Base-by-base conservation (phyloP, 2,113 vertebrate genomes). In the Perca flavescens region DNA sequence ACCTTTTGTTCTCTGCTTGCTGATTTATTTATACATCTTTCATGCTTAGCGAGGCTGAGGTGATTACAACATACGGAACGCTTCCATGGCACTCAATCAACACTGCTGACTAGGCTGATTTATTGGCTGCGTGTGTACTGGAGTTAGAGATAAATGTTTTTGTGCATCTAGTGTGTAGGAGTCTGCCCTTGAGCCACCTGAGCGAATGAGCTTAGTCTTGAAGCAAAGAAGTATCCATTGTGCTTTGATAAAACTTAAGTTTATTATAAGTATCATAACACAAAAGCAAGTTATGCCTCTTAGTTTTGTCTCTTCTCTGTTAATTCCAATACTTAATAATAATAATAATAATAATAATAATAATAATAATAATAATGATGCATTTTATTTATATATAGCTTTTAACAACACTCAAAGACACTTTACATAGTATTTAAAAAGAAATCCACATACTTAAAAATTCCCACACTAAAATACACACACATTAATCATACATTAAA, bases 61-160 rank as follows among this genome's bases (percentile, higher is more conserved):
- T 47, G 63, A 86, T 90, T 74, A 28, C 16, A 63, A 21, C 46
- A 28, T 74, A 68, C 1, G 28, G 70, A 86, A n/a, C 11, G 22
- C 34, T 60, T 85, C 67, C 49, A 40, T 2, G 0, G 68, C 1
- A 7, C 72, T 81, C 79, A 52, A 25, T 84, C 74, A 28, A 79
- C 87, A 80, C 88, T 80, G 84, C 88, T 93, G 90, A 88, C 89
- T 85, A 11, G 28, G 86, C 87, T 83, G 6, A 85, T 88, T 91
- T 71, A 61, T 61, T 65, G 47, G 15, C 75, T 67, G 53, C 76
- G 78, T 57, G 22, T 67, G 68, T 43, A 46, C 50, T 6, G 28
- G 67, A 63, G 71, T 83, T 70, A 9, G 58, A 70, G 65, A 31
- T 69, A 3, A 62, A 62, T 78, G 60, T 65, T 65, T 77, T 54